Evolutionary conservation across 2,888 invertebrate genomes (phyloP), one percentile per base, ranked within the genome.

Genomic region (Drosophila mimica): DNA sequence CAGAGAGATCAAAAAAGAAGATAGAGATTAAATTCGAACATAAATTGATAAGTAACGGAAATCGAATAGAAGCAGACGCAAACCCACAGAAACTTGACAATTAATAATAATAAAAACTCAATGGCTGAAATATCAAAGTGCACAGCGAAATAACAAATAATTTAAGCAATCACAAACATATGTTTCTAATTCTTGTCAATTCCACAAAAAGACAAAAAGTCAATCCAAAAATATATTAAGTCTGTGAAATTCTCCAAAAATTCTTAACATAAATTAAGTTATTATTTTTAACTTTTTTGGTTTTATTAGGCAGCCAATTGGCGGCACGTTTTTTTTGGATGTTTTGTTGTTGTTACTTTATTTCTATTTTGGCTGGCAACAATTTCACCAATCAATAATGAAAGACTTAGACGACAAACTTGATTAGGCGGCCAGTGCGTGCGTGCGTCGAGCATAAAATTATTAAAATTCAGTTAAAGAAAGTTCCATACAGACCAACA

Each of bases 311-410:
- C 43, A 34, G 59, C 28, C 53, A 70, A 38, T 28, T 59, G 71
- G 71, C 71, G 71, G 71, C 71, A 33, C n/a, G 2, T 62, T 54
- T 52, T 36, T 13, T 1, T 30, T n/a, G 17, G 1, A 31, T 56
- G 57, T 34, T 20, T 40, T 40, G 0, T 46, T 54, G 25, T 66
- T 56, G 30, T 25, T 33, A 1, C 54, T 52, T 54, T 30, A 36
- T 38, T 52, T 40, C 56, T 67, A 25, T 34, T 57, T 64, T 54
- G 59, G 60, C 60, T 74, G 54, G 72, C 68, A 73, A 67, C 88
- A 88, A 88, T 88, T 88, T 88, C 87, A 88, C 87, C 90, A 85
- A 88, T 89, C 90, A 90, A 91, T 89, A 91, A 88, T 88, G 91
- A 85, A 88, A 83, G 86, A 85, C 88, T 90, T 85, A 83, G 80